These are phyloP conservation scores for Polypterus senegalus DNA, from an alignment of 2,113 vertebrate genomes.

Conservation along the genomic window DNA sequence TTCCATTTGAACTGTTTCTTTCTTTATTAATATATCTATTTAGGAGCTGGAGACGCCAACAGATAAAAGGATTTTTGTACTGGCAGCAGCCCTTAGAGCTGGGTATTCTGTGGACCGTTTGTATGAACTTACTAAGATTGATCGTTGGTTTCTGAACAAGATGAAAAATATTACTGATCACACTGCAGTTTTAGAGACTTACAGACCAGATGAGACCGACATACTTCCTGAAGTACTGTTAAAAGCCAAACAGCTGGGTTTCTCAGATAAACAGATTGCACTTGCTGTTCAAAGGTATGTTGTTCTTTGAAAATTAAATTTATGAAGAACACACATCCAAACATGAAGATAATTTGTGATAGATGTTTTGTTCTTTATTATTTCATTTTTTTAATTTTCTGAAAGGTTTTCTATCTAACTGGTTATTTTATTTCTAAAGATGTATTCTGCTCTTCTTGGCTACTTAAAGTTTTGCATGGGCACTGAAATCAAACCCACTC, in stretches of 20 bases:
- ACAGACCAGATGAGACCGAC: conserved; percentile 49
- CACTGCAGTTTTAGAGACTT: conserved; percentile 56
- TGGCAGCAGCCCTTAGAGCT: conserved; percentile 70
- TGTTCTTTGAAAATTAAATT: not conserved
- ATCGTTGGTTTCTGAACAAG: conserved; percentile 93
- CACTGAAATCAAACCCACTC: too few species aligned
- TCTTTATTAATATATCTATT: not conserved
- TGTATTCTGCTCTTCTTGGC: too few species aligned
- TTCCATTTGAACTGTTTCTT: not conserved
- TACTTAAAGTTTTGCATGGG: too few species aligned
- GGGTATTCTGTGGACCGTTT: conserved; percentile 81
- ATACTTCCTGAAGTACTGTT: conserved; percentile 60
- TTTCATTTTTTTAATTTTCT: too few species aligned
- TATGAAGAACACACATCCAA: too few species aligned
- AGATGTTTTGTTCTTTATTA: too few species aligned
- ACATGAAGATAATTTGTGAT: too few species aligned
- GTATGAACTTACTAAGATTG: conserved; percentile 85
- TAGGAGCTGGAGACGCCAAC: conserved; percentile 90
- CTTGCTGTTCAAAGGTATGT: conserved; percentile 76
- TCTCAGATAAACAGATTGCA: conserved; percentile 94
- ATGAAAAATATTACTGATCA: conserved; percentile 87
- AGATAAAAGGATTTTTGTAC: conserved; percentile 87
- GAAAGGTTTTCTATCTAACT: too few species aligned
- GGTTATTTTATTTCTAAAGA: too few species aligned
- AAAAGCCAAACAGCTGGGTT: conserved; percentile 85